phyloP scores from a whole-genome alignment of 2,888 invertebrate genomes.

The Tipula vernalis region DNA sequence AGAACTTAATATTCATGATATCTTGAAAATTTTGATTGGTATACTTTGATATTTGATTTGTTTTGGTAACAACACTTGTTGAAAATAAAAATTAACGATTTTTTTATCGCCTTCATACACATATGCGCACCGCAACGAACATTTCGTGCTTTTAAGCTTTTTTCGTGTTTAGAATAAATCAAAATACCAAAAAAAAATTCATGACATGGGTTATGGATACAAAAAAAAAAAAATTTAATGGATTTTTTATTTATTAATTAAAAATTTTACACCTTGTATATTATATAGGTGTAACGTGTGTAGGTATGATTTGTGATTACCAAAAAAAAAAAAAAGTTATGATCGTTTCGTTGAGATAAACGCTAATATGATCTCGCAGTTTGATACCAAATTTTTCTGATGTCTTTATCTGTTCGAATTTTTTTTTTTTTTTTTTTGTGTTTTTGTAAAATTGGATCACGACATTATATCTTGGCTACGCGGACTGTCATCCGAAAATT shows the following conservation, averaged over 20 bases:
- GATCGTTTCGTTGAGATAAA: neutral
- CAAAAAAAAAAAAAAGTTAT: neutral
- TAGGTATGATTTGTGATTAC: neutral
- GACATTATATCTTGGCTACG: neutral
- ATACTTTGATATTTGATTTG: neutral
- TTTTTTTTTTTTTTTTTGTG: too few species aligned
- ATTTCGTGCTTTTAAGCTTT: neutral
- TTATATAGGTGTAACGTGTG: neutral
- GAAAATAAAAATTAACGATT: neutral
- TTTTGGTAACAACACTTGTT: conserved; percentile 4
- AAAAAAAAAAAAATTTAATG: neutral
- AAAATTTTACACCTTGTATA: neutral
- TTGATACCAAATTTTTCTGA: neutral
- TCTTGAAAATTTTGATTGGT: neutral
- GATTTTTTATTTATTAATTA: conserved; percentile 4
- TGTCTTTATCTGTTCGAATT: neutral
- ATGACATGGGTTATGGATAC: neutral
- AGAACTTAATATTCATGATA: neutral
- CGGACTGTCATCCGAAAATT: neutral
- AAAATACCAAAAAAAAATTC: neutral
- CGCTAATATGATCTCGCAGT: neutral
- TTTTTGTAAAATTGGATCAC: neutral
- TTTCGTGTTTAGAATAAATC: neutral
- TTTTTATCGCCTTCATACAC: neutral
- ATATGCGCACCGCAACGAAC: neutral